A percentile compares a stretch with the other conserved stretches of the same genome.
These are phyloP conservation scores for Taenaris catops DNA, from an alignment of 2,888 invertebrate species.

Conservation along the genomic window DNA sequence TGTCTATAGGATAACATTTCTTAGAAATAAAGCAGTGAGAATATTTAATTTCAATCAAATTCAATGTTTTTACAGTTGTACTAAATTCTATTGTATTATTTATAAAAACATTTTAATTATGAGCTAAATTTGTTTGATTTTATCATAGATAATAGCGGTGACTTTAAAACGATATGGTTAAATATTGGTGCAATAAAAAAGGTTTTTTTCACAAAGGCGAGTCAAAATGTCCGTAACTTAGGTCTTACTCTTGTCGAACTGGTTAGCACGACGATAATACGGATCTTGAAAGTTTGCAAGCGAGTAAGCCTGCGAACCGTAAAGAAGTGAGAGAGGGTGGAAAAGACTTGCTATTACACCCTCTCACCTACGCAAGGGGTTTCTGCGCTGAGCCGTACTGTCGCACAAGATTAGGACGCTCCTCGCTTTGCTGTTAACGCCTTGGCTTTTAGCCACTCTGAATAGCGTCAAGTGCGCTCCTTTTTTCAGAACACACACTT, in stretches of 20 bases:
- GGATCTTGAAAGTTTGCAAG: constrained; percentile 68
- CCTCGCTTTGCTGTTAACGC: constrained; percentile 62
- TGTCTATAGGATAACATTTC: too few species aligned
- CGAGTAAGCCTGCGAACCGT: constrained; percentile 52
- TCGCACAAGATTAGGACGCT: constrained; percentile 72
- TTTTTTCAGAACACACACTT: too few species aligned
- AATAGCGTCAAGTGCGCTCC: constrained; percentile 44
- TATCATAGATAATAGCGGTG: too few species aligned
- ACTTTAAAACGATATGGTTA: too few species aligned
- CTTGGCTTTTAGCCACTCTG: constrained; percentile 50
- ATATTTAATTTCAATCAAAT: too few species aligned
- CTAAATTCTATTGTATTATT: too few species aligned
- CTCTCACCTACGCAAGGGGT: constrained; percentile 72
- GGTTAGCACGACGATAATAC: constrained; percentile 64
- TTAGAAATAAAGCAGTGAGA: too few species aligned
- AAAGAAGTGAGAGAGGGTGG: constrained; percentile 44
- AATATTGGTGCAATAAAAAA: not conserved
- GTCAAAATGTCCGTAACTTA: too few species aligned
- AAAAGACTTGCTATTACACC: constrained; percentile 72
- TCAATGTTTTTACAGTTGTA: too few species aligned
- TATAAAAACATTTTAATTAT: too few species aligned
- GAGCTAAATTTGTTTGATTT: too few species aligned
- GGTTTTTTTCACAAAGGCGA: too few species aligned
- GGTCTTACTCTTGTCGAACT: constrained; percentile 60
- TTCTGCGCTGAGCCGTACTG: constrained; percentile 59